Evolutionary conservation across 2,888 invertebrate genomes (phyloP), one percentile per base, ranked within the genome.

Genomic region (Callyntrura sp.): DNA sequence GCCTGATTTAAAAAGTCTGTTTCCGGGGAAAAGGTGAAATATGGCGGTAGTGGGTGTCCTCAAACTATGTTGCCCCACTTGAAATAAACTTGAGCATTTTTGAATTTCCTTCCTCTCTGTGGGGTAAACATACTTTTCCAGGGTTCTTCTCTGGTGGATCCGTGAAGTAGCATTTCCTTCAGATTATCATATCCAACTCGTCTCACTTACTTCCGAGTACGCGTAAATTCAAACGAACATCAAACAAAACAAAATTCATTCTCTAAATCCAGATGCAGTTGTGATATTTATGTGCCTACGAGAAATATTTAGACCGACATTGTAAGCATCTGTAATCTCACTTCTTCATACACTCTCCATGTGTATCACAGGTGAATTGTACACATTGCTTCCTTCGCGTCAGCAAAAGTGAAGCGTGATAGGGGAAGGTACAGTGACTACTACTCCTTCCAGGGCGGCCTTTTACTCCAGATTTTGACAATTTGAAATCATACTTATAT

Each of bases 391-490:
- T 17, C 8, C 23, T 20, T 60, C 11, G 23, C 62, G n/a, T 17
- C n/a, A 23, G 11, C 4, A 23, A 9, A 62, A n/a, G n/a, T n/a
- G 6, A 62, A 35, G 25, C 23, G 25, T 23, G 45, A 2, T n/a
- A 35, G 35, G 2, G 45, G 35, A 35, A 35, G 35, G 68, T 68
- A 73, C 35, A 48, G 14, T 28, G 28, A 8, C 35, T 3, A 17
- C 2, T 45, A 20, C 20, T 45, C 45, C 5, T 48, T 20, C n/a
- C n/a, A 8, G n/a, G 12, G 45, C n/a, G 70, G 68, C 45, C n/a
- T 43, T 73, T 73, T 68, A 68, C 70, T 20, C 45, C 43, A 73
- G 43, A 73, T 73, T 73, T 73, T 73, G 70, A 73, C 70, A 73
- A 73, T 73, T 73, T 73, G 70, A 43, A 73, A 20, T 45, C 20